Evolutionary conservation across 2,113 vertebrate genomes (phyloP), one percentile per base, ranked within the genome.

Genomic region (Garra rufa): DNA sequence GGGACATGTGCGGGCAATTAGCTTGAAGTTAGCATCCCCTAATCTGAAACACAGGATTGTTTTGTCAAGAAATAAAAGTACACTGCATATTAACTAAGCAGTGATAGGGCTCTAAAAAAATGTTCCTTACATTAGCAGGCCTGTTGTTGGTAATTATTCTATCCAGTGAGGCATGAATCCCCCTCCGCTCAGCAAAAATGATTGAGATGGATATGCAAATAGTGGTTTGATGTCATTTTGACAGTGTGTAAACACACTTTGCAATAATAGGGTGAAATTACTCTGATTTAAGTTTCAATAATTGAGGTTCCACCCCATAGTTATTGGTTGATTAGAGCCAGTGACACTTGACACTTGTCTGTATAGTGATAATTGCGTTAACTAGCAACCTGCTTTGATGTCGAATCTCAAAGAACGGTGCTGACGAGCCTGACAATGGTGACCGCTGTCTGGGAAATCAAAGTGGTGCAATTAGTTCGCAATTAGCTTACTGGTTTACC

Each of bases 111-210:
- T 69, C 67, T 38, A 0, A 30, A 70, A 15, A 38, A 41, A 34
- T 70, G n/a, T 70, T 75, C 11, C 13, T 83, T 50, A 82, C 17
- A 48, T 76, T 78, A 19, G 71, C 59, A 77, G 24, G 34, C 21
- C 43, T 73, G 14, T 55, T 87, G 76, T 34, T 83, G 76, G 73
- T 83, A 84, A 76, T 78, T 57, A 78, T 86, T 86, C 10, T 9
- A 57, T 86, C 79, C 46, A 88, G 48, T 79, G 21, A 76, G 65
- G 82, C 50, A 26, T 41, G 52, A 80, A 69, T 74, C 63, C 52
- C 59, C 43, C 57, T 73, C 19, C 38, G 24, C 65, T 79, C 8
- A 50, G 4, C 7, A 57, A 73, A n/a, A 59, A 50, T 26, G 6
- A 70, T 26, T 65, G 41, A 65, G 41, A 65, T 43, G 1, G 9